Base-by-base conservation (phyloP, 2,888 invertebrate species). In the Tineola bisselliella region DNA sequence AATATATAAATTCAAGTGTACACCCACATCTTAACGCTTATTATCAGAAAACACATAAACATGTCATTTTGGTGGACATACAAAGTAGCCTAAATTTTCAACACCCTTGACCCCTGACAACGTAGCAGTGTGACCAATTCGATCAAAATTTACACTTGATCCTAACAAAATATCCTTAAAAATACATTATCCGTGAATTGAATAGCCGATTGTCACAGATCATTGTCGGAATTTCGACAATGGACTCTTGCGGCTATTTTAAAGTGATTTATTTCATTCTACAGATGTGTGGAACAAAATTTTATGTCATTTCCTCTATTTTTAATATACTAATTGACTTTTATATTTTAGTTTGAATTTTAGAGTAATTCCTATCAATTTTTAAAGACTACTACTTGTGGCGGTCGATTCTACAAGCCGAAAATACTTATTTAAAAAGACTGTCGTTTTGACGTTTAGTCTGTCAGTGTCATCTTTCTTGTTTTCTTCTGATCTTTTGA, bases 121-220 rank as follows among this genome's bases (percentile, higher is more conserved):
- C 65, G 65, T 70, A 66, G 52, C 65, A 64, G 72, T 77, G 81
- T 73, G 76, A 78, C 84, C 62, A 84, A 86, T 84, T 81, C 75
- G 76, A 76, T 78, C 70, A 73, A 81, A 74, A 25, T 78, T 83
- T 71, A 79, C 79, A 79, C 81, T 82, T 78, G 78, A 75, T 77
- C 73, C 70, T 72, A 69, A 74, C 71, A 70, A 72, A 78, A 79
- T 77, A 72, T 74, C 74, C 58, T 60, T 60, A 48, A 44, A 60
- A 60, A 44, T 60, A 44, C 79, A 87, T 87, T 78, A 79, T 74
- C 80, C 86, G 81, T 84, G 68, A 84, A 81, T 67, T 72, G 67
- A 67, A 65, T 81, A 84, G 81, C 82, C 81, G 52, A n/a, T n/a
- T n/a, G 60, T 48, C 60, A 17, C 43, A 44, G 61, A 62, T 64